Evolutionary conservation across 2,888 invertebrate species (phyloP), one percentile per base, ranked within the genome.

Genomic region (Malthinus flaveolus): DNA sequence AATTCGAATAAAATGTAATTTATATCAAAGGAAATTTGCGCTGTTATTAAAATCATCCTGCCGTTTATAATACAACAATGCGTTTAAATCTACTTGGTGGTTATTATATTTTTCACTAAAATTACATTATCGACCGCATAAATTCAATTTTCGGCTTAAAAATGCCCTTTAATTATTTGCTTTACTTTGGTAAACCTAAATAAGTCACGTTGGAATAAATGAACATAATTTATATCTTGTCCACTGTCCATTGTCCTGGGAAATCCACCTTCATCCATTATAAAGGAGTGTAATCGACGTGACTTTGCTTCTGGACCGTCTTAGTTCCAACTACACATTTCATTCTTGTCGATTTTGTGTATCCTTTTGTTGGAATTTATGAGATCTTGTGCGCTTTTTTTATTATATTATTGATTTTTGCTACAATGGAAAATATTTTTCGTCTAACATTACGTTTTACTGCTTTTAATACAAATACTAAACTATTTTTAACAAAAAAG

Each of bases 231-330:
- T 66, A 68, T 65, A 63, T 56, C 62, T 54, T 60, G 67, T 68
- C 68, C 70, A 66, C 64, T 57, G 63, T 59, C 63, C 68, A 68
- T 68, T 69, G 68, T 67, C 68, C 64, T 62, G 70, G 70, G 68
- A 70, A 70, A 69, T 69, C 67, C 68, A 54, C 59, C 49, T 67
- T 68, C 68, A 70, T 70, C 66, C 67, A 70, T 70, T 66, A 70
- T 70, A 65, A 66, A 70, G 63, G 64, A 66, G 62, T 66, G 67
- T 66, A 64, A 66, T 67, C 63, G 68, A 70, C 66, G 68, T 67
- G 65, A 66, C 65, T 66, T 51, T 52, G 54, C 62, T 61, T 65
- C 60, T 57, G 60, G 59, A 53, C 60, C 45, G 59, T 59, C 47
- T 45, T 56, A 49, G 60, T 58, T 61, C 61, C 56, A 46, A 57